Evolutionary conservation across 2,888 invertebrate species (phyloP), one percentile per base, ranked within the genome.

Genomic region (Drosophila limbata): DNA sequence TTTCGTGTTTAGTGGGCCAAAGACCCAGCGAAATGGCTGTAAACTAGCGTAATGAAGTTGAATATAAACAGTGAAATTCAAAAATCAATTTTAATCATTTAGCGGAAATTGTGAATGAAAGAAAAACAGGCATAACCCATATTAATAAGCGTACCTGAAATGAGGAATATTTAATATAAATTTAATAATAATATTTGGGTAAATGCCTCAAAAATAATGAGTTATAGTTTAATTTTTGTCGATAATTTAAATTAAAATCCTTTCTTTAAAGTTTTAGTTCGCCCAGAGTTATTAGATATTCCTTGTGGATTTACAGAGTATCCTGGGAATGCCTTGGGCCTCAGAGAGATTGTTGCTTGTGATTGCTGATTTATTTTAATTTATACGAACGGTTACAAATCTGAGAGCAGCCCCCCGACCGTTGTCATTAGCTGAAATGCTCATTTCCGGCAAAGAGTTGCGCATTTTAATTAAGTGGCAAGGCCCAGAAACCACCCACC

Each of bases 401-500:
- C 69, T 69, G 64, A 25, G 64, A 60, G 50, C 45, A 5, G 55
- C 61, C 52, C 53, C 50, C 50, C n/a, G 50, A 57, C 59, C 64
- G 68, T 69, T 85, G 87, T 84, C 87, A 84, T 86, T 87, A 87
- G 81, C 77, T 79, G 75, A 80, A 87, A 83, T 80, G 80, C 81
- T 81, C 84, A 85, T 87, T 86, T 86, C 87, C 85, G 79, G 84
- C 78, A 81, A 83, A 87, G 83, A 84, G 87, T 86, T 84, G 71
- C 77, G 83, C 83, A 84, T 86, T 86, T 84, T 85, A 87, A 86
- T 86, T 84, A 85, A 74, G 73, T 78, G 77, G 70, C 76, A 70
- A 64, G 60, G 79, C 31, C 35, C 31, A 31, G 50, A 48, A 63
- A 39, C 37, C 11, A 39, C 48, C 42, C 39, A 52, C 5, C 19